Conservation (phyloP, 1,140 invertebrate species). For the Tetramorium parvispinum region DNA sequence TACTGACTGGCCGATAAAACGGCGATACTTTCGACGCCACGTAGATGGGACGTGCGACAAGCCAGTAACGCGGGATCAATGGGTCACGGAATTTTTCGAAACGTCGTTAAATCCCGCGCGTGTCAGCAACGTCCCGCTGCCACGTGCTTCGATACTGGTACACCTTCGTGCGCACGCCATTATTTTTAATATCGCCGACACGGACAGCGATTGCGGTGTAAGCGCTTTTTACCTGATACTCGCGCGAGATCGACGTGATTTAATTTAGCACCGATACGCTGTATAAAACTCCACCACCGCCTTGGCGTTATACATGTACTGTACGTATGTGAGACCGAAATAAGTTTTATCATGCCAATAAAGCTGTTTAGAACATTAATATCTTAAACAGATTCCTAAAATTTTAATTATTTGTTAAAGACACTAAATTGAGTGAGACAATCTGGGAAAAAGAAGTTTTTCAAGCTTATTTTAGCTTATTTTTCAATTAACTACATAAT, state of each 20-base stretch:
- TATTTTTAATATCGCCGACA: conserved; percentile 70
- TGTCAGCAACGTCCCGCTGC: conserved; percentile 62
- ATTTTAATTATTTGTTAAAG: background rate
- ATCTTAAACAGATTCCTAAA: background rate
- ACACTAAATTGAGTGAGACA: background rate
- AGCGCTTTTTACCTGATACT: conserved; percentile 65
- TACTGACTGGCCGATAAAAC: conserved; percentile 69
- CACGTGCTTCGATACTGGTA: conserved; percentile 48
- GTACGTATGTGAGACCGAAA: background rate
- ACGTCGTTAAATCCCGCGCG: conserved; percentile 69
- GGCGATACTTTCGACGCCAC: conserved; percentile 61
- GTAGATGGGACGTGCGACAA: conserved; percentile 73
- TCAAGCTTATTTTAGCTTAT: background rate
- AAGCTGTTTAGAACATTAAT: background rate
- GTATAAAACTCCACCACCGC: background rate
- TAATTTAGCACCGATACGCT: conserved; percentile 47
- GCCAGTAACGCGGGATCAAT: conserved; percentile 68
- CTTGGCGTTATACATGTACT: background rate
- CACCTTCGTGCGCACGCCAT: conserved; percentile 42
- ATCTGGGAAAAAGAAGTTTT: background rate
- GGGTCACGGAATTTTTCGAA: conserved; percentile 70
- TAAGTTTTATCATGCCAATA: background rate
- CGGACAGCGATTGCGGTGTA: conserved; percentile 53
- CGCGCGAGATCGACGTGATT: conserved; percentile 53
- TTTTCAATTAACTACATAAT: background rate